Evolutionary conservation across 2,888 invertebrate species (phyloP).

Genomic region (Cynaeus angustus): DNA sequence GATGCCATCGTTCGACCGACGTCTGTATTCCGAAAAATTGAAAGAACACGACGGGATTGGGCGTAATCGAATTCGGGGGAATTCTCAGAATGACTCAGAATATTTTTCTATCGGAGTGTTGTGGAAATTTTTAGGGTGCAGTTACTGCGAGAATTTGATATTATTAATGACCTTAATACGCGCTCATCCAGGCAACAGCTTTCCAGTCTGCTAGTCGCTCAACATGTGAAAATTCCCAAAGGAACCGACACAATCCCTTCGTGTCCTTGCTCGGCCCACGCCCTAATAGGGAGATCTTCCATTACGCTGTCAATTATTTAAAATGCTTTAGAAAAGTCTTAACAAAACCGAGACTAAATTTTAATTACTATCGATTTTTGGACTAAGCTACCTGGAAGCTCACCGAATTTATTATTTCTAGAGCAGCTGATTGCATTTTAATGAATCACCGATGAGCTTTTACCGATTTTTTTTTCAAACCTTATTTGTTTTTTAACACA

Average conservation of each 20-base stretch:
- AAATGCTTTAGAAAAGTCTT: slow-evolving; percentile 42
- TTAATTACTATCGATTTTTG: too few relatives aligned
- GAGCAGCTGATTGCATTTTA: too few relatives aligned
- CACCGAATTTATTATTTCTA: too few relatives aligned
- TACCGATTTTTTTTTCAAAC: too few relatives aligned
- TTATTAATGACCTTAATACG: slow-evolving; percentile 65
- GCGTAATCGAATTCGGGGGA: slow-evolving; percentile 35
- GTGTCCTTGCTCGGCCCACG: slow-evolving; percentile 17
- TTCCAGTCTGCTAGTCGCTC: slow-evolving; percentile 66
- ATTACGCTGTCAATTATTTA: slow-evolving; percentile 57
- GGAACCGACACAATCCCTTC: slow-evolving; percentile 63
- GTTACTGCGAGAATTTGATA: slow-evolving; percentile 56
- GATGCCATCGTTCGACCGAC: slow-evolving; percentile 40
- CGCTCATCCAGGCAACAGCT: slow-evolving; percentile 64
- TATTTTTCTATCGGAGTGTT: slow-evolving; percentile 7
- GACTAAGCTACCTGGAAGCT: too few relatives aligned
- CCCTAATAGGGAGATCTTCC: slow-evolving; percentile 54
- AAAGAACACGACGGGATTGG: slow-evolving; percentile 36
- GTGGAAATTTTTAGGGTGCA: slow-evolving; percentile 19
- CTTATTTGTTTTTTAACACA: too few relatives aligned
- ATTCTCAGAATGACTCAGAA: slow-evolving; percentile 23
- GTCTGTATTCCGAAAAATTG: slow-evolving; percentile 39
- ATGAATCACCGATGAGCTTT: too few relatives aligned
- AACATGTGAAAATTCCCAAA: slow-evolving; percentile 67
- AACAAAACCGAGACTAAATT: too few relatives aligned